Conservation (phyloP, 1,140 invertebrate genomes). For the Helicoverpa zea region DNA sequence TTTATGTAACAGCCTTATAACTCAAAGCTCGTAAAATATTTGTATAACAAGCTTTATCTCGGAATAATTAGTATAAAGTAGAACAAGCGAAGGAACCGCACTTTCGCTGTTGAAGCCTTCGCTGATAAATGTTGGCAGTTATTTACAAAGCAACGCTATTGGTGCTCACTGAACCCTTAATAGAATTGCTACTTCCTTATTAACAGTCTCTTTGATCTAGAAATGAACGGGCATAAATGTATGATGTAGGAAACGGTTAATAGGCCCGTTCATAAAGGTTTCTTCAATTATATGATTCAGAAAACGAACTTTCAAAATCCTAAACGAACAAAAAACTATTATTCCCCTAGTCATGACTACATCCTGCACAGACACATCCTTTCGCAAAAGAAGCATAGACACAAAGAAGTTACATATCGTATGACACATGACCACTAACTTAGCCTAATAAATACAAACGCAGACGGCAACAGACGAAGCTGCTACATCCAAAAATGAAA, state of each 20-base stretch:
- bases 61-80: conserved; percentile 47
- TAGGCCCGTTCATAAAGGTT: not conserved
- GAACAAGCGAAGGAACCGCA: conserved; percentile 43
- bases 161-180: conserved; percentile 28
- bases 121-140: conserved; percentile 34
- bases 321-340: too few species aligned
- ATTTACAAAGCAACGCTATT: conserved; percentile 31
- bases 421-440: too few species aligned
- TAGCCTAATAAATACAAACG: too few species aligned
- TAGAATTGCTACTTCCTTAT: conserved; percentile 16
- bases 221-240: not conserved
- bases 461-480: too few species aligned
- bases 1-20: conserved; percentile 45
- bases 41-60: conserved; percentile 46
- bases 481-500: too few species aligned
- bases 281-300: too few species aligned
- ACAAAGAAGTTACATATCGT: too few species aligned
- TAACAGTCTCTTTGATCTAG: conserved; percentile 1
- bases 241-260: not conserved
- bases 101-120: conserved; percentile 44
- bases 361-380: too few species aligned
- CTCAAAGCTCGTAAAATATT: conserved; percentile 33
- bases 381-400: too few species aligned
- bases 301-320: too few species aligned
- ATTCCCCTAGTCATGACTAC: too few species aligned